Percentiles rank a stretch among this genome's conserved stretches.
Conservation (phyloP, 53 echinoderm and acorn worm genomes). For the Apostichopus leukothele region DNA sequence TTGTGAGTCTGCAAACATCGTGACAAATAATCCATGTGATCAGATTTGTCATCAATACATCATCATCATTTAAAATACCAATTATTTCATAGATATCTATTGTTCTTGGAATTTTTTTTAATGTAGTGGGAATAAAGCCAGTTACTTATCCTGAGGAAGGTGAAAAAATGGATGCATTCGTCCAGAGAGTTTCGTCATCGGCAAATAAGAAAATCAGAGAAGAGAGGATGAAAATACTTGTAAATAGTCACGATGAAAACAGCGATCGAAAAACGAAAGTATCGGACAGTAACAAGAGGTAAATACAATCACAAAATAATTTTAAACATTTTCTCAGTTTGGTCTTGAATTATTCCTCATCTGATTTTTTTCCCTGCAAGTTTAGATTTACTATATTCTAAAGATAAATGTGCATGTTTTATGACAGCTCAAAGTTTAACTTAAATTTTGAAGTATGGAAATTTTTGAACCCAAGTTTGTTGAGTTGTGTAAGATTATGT, state of each 20-base stretch:
- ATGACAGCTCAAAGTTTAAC: too few relatives aligned
- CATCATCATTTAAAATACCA: too few relatives aligned
- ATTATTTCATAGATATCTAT: background rate
- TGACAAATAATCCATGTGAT: too few relatives aligned
- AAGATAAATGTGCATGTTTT: too few relatives aligned
- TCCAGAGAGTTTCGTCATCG: background rate
- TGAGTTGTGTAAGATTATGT: too few relatives aligned
- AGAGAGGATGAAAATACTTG: background rate
- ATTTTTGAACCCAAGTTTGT: too few relatives aligned
- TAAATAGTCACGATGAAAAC: background rate
- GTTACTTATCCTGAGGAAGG: background rate
- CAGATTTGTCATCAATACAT: too few relatives aligned
- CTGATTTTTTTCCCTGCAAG: background rate
- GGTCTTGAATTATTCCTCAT: too few relatives aligned
- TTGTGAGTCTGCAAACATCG: too few relatives aligned
- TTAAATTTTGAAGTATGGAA: too few relatives aligned
- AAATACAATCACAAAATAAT: background rate
- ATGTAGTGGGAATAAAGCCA: background rate
- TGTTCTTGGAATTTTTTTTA: background rate
- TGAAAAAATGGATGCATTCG: background rate
- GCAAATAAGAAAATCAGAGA: background rate
- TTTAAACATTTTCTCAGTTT: too few relatives aligned
- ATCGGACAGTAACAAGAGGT: slow-evolving; percentile 2
- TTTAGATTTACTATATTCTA: too few relatives aligned
- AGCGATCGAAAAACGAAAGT: background rate